Evolutionary conservation across 2,888 invertebrate genomes (phyloP).

Genomic region (Chrysolina haemoptera): DNA sequence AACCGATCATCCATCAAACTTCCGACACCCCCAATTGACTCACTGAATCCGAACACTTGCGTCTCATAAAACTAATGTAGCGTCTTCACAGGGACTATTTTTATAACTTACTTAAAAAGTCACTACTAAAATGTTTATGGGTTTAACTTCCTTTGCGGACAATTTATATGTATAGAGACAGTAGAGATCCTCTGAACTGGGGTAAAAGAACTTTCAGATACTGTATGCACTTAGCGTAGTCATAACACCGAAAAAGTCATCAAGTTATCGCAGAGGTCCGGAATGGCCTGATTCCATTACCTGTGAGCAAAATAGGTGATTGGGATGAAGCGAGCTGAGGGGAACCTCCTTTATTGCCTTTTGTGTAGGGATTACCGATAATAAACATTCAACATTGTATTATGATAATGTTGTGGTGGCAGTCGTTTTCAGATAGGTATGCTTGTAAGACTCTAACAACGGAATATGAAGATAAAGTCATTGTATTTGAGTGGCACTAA

Average conservation of each 20-base stretch:
- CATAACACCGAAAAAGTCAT: constrained; percentile 25
- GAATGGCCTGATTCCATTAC: constrained; percentile 31
- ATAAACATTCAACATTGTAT: not conserved
- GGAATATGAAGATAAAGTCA: too few species aligned
- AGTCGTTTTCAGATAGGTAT: not conserved
- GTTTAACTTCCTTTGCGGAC: constrained; percentile 3
- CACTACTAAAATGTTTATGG: constrained; percentile 26
- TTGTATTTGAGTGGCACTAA: too few species aligned
- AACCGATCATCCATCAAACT: constrained; percentile 24
- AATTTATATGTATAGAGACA: constrained; percentile 21
- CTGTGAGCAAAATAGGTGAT: constrained; percentile 25
- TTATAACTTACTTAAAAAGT: constrained; percentile 29
- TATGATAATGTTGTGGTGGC: not conserved
- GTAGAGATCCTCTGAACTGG: not conserved
- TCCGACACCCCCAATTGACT: constrained; percentile 12
- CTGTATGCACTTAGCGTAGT: constrained; percentile 18
- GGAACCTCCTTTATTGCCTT: constrained; percentile 12
- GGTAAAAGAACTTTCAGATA: constrained; percentile 8
- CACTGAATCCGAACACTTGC: constrained; percentile 27
- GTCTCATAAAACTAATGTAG: constrained; percentile 26
- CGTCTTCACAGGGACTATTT: constrained; percentile 28
- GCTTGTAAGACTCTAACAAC: not conserved
- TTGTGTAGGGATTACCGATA: not conserved
- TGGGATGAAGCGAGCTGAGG: constrained; percentile 17
- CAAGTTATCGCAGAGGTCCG: constrained; percentile 21